Evolutionary conservation across 2,113 vertebrate species (phyloP), one percentile per base, ranked within the genome.

Genomic region (Heterochromis multidens): DNA sequence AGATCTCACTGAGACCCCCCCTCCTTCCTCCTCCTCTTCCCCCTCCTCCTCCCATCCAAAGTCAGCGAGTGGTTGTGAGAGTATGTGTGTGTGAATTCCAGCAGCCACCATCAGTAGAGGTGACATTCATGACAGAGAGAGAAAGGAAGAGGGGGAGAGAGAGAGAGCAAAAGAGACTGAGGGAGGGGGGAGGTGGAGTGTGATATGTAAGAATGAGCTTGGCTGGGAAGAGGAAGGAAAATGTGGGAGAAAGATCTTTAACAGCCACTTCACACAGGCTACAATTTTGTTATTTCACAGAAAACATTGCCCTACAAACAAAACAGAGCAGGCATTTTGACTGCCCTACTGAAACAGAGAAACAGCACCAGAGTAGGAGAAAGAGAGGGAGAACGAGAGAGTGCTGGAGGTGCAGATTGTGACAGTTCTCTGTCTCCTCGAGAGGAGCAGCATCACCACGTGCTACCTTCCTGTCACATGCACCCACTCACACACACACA

Each of bases 91-190:
- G 91, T 92, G 94, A 88, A 95, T 95, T 95, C 93, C 95, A 94
- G 94, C 94, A 94, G 94, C 95, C 93, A 94, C 95, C 95, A 95
- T 95, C 95, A 95, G 94, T 94, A 96, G 95, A 96, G 96, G 96
- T 96, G 96, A 96, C 96, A 96, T 96, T 96, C 96, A 96, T 96
- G 92, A 94, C 92, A 62, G 87, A 57, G 77, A 56, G 58, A 16
- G 25, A 29, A 76, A 86, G 83, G 37, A 82, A 40, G 79, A 17
- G 63, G 25, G 31, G 46, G 70, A 4, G 85, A 31, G 58, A 60
- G 85, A 33, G 52, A 86, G 87, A 40, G 46, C 78, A 70, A 65
- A 54, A 67, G 40, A 35, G 62, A 49, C 40, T 0, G 65, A 62
- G 14, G 58, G 78, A 23, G 46, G 62, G 67, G 77, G 13, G 83